Evolutionary conservation across 2,113 vertebrate species (phyloP), one percentile per base, ranked within the genome.

Genomic region (Siniperca chuatsi): DNA sequence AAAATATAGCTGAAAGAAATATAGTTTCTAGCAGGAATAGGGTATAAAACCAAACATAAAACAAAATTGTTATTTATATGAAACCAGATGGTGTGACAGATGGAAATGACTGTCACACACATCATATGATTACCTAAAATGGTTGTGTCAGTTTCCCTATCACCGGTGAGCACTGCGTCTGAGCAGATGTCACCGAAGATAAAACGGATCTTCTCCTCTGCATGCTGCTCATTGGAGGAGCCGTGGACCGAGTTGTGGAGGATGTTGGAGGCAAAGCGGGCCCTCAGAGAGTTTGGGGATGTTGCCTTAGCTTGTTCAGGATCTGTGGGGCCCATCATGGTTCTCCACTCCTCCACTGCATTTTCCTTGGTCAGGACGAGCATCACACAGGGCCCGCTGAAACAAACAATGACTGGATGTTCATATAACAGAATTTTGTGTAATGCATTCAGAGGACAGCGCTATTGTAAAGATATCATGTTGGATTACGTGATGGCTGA

Each of bases 221-320:
- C 96, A 0, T 95, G 94, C 3, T 84, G 65, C 65, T 1, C 0
- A 35, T 42, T 94, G 62, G 96, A 97, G 52, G 97, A 89, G 33
- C 97, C 97, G 33, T 98, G 97, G 40, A 97, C 94, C 0, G 90
- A 90, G 89, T 97, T 97, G 77, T 89, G 93, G 73, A 97, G 93
- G 81, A 96, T 50, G 85, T 90, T 89, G 9, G 84, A 87, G 84
- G 96, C 97, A 80, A 96, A 97, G 25, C 71, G 93, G 52, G 96
- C 96, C 86, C 97, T 94, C 66, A 98, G 86, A 48, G 95, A 97
- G 44, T 87, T 69, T 10, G 97, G 96, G 18, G 92, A 95, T 1
- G 74, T 84, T 16, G 83, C 77, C 66, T 83, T 95, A 13, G 96
- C 97, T 88, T 94, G 90, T 2, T 84, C 80, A 1, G 97, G 97